phyloP scores from a whole-genome alignment of 2,797 vertebrate species.

The Semaprochilodus insignis region DNA sequence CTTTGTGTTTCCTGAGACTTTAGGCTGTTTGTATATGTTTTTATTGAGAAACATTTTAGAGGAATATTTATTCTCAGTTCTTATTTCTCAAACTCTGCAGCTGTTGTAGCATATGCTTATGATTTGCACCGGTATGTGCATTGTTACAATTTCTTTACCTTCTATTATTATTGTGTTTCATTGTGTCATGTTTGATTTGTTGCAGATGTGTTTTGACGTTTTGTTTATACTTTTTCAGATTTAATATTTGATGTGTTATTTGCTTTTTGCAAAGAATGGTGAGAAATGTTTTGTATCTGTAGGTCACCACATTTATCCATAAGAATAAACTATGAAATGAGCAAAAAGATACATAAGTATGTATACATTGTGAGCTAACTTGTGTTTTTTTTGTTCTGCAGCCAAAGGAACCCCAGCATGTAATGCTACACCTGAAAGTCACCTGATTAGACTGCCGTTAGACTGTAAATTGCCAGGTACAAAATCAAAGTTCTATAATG shows the following conservation, averaged over 20 bases:
- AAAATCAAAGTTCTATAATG: constrained; percentile 84
- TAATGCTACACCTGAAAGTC: constrained; percentile 78
- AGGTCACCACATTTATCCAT: background rate
- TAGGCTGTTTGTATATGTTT: no score
- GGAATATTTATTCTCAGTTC: background rate
- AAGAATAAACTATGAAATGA: background rate
- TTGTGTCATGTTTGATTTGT: background rate
- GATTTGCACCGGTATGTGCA: background rate
- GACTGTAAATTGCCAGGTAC: constrained; percentile 83
- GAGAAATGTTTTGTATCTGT: background rate
- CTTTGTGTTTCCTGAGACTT: no score
- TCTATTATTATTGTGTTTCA: background rate
- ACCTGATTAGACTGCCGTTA: constrained; percentile 86
- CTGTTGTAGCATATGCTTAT: background rate
- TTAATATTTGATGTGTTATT: background rate
- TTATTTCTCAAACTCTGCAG: background rate
- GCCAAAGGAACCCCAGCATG: constrained; percentile 85
- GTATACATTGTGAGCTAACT: constrained; percentile 4
- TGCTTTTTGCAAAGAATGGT: background rate
- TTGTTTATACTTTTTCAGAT: background rate
- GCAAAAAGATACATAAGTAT: background rate
- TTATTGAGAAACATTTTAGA: no score
- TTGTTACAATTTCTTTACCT: background rate
- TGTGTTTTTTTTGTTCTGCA: constrained; percentile 63
- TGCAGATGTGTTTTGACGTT: background rate